Base-by-base conservation (phyloP, 2,113 vertebrate species). In the Diphyllodes magnificus region DNA sequence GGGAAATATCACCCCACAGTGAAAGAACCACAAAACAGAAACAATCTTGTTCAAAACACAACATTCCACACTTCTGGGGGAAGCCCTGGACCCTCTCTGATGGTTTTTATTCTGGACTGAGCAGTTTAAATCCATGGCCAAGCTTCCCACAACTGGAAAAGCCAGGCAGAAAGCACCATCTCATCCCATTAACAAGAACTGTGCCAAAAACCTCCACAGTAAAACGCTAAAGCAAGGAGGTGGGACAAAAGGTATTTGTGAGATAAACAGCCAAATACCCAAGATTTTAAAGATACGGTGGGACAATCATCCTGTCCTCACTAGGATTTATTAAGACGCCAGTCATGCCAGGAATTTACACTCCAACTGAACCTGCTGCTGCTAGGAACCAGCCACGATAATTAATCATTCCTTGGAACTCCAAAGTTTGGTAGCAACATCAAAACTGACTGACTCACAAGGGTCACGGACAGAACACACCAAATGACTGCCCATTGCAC, bases 191-290 rank as follows among this genome's bases (percentile, higher is more conserved):
- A 47, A 23, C 1, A 25, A 77, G 33, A 88, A 57, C 15, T 28
- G 24, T 12, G 23, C 13, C 63, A 37, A 82, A 85, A 82, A 45
- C 11, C 31, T 70, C 49, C 61, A 30, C 0, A 7, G 37, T 10
- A 30, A 69, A 28, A 80, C 27, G 24, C 24, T 78, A 81, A 88
- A 44, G 10, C 40, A 70, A 77, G 19, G 40, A 70, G 17, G 11
- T 0, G 4, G 21, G 1, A 3, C 24, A 60, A 17, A 56, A 69
- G 30, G 25, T 22, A 30, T 40, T n/a, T 1, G 1, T 57, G 64
- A 91, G 63, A 78, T 5, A 20, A 87, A 68, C 2, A 79, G 37
- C 25, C 59, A 35, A 77, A 73, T 22, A 47, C 10, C 28, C 4
- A 3, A 31, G 31, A 50, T 50, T 82, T 76, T 60, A 65, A 63